phyloP scores from a whole-genome alignment of 2,888 invertebrate genomes.

The Melipona beecheii region DNA sequence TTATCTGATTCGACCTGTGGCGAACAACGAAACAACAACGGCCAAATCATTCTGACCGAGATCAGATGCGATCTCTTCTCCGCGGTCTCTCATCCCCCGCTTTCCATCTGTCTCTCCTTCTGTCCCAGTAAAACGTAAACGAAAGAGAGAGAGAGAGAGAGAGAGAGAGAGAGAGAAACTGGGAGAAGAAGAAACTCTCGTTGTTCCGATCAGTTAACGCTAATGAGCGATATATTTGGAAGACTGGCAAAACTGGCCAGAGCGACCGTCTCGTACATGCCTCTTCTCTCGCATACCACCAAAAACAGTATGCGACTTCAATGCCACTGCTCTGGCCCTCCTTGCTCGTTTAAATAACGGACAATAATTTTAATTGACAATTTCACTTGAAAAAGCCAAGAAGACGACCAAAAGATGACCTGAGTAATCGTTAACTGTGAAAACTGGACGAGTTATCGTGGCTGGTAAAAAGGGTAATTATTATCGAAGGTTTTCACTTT shows the following conservation, averaged over 20 bases:
- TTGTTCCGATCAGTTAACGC: slow-evolving; percentile 76
- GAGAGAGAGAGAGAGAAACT: background rate
- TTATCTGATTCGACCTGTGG: slow-evolving; percentile 60
- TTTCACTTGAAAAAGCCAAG: background rate
- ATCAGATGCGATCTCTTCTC: slow-evolving; percentile 61
- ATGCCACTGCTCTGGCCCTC: background rate
- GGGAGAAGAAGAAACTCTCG: slow-evolving; percentile 61
- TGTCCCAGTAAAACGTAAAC: background rate
- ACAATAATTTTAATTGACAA: slow-evolving; percentile 34
- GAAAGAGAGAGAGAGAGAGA: background rate
- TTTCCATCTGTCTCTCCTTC: slow-evolving; percentile 3
- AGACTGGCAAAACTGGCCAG: slow-evolving; percentile 52
- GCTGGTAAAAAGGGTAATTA: background rate
- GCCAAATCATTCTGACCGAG: slow-evolving; percentile 64
- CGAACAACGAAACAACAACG: slow-evolving; percentile 62
- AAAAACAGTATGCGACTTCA: slow-evolving; percentile 9
- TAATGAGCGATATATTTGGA: slow-evolving; percentile 78
- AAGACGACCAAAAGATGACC: background rate
- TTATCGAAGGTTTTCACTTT: slow-evolving; percentile 1
- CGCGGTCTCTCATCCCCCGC: slow-evolving; percentile 8
- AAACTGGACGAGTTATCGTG: background rate
- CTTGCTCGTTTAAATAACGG: background rate
- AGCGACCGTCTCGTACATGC: slow-evolving; percentile 35
- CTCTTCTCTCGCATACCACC: slow-evolving; percentile 5
- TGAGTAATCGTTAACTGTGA: slow-evolving; percentile 1